Conservation (phyloP, 2,888 invertebrate species). For the Drosophila cyrtoloma region DNA sequence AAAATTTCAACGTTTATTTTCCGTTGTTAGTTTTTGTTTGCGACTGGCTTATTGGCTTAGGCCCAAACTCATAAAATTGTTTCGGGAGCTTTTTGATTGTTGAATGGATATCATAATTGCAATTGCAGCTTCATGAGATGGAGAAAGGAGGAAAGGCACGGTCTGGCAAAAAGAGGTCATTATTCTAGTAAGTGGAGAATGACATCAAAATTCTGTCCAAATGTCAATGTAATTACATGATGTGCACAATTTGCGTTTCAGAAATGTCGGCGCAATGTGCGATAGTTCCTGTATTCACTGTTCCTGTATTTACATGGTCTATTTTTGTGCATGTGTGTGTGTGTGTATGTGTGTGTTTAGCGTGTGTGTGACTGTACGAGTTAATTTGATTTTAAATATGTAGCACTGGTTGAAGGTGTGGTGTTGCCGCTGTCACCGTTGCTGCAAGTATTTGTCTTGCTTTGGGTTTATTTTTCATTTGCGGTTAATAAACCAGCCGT, state of each 20-base stretch:
- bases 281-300: constrained; percentile 17
- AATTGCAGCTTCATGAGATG: neutral
- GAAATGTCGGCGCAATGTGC: constrained; percentile 33
- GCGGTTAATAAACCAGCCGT: constrained; percentile 73
- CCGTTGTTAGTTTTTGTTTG: neutral
- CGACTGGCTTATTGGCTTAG: neutral
- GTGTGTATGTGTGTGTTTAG: neutral
- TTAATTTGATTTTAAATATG: constrained; percentile 81
- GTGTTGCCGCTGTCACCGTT: constrained; percentile 13
- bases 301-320: constrained; percentile 14
- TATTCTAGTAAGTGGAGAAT: constrained; percentile 23
- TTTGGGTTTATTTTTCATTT: constrained; percentile 50
- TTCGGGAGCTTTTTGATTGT: neutral
- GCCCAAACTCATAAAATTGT: constrained; percentile 7
- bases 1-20: constrained; percentile 1
- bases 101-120: constrained; percentile 9
- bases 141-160: neutral
- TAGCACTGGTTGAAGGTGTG: constrained; percentile 38
- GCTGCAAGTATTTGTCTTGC: constrained; percentile 9
- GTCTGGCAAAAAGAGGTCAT: constrained; percentile 10
- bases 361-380: constrained; percentile 18
- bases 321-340: constrained; percentile 10
- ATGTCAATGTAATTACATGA: constrained; percentile 64
- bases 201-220: constrained; percentile 25
- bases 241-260: constrained; percentile 26